phyloP scores from a whole-genome alignment of 2,888 invertebrate genomes.

The Eristalis intricaria region DNA sequence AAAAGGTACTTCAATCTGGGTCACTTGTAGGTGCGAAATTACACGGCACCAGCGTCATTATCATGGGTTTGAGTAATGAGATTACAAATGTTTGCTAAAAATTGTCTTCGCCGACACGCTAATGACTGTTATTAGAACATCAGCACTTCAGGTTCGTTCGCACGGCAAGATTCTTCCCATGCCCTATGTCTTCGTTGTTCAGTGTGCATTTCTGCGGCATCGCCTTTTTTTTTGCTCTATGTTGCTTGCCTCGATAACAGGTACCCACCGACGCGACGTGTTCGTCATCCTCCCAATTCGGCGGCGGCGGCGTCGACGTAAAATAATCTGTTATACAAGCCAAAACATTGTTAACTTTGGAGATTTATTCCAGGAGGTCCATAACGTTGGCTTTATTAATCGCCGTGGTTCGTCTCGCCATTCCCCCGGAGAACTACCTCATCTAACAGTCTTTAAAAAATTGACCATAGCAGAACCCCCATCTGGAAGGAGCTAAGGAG shows the following conservation, averaged over 20 bases:
- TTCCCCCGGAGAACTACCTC: constrained; percentile 22
- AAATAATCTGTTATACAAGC: constrained; percentile 70
- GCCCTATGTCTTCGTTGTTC: background rate
- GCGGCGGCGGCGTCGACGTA: constrained; percentile 40
- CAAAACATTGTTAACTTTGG: constrained; percentile 64
- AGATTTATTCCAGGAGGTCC: constrained; percentile 71
- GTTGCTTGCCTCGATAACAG: constrained; percentile 18
- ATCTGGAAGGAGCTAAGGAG: constrained; percentile 25
- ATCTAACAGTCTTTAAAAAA: constrained; percentile 30
- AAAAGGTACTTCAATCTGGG: constrained; percentile 49
- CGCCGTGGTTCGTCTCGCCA: constrained; percentile 23
- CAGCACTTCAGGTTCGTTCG: constrained; percentile 42
- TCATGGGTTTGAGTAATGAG: constrained; percentile 61
- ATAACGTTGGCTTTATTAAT: constrained; percentile 49
- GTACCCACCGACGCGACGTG: constrained; percentile 26
- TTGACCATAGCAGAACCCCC: constrained; percentile 9
- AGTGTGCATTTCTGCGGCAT: constrained; percentile 13
- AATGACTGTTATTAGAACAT: constrained; percentile 65
- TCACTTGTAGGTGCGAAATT: constrained; percentile 66
- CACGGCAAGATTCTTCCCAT: constrained; percentile 55
- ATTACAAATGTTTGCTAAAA: constrained; percentile 70
- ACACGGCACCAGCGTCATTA: constrained; percentile 55
- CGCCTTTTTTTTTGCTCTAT: constrained; percentile 35
- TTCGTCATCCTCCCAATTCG: constrained; percentile 1
- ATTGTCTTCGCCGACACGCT: constrained; percentile 44